Evolutionary conservation across 2,113 vertebrate species (phyloP).

Genomic region (Oxygymnocypris stewartii): DNA sequence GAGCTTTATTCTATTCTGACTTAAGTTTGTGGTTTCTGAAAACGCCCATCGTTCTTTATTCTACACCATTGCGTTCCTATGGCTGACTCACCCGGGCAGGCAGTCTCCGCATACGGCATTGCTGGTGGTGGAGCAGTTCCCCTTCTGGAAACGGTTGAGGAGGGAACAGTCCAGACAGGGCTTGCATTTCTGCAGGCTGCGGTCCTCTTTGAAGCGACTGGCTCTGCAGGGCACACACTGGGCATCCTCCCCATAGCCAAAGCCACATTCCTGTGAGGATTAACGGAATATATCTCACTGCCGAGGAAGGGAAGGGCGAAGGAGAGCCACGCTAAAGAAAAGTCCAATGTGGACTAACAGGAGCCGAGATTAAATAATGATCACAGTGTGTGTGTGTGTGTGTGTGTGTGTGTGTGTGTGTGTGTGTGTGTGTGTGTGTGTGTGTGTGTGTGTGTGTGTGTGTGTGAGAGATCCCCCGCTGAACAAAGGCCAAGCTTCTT

Average conservation of each 20-base stretch:
- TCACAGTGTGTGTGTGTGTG: slow-evolving; percentile 73
- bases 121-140: slow-evolving; percentile 88
- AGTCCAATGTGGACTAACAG: slow-evolving; percentile 74
- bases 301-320: slow-evolving; percentile 54
- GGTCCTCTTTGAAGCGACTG: slow-evolving; percentile 95
- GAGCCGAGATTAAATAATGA: slow-evolving; percentile 81
- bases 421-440: slow-evolving; percentile 30
- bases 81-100: slow-evolving; percentile 84
- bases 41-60: too few relatives aligned
- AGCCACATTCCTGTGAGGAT: slow-evolving; percentile 97
- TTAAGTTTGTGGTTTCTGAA: background rate
- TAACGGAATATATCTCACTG: slow-evolving; percentile 75
- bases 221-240: slow-evolving; percentile 91
- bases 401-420: too few relatives aligned
- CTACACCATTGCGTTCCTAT: background rate
- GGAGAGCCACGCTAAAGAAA: slow-evolving; percentile 59
- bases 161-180: slow-evolving; percentile 90
- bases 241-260: slow-evolving; percentile 96
- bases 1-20: background rate
- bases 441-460: too few relatives aligned
- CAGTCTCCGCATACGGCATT: slow-evolving; percentile 94
- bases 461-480: slow-evolving; percentile 32
- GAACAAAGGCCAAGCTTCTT: slow-evolving; percentile 80
- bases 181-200: slow-evolving; percentile 95
- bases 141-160: slow-evolving; percentile 93